Conservation (phyloP, 2,888 invertebrate genomes). For the Luperina nickerlii region DNA sequence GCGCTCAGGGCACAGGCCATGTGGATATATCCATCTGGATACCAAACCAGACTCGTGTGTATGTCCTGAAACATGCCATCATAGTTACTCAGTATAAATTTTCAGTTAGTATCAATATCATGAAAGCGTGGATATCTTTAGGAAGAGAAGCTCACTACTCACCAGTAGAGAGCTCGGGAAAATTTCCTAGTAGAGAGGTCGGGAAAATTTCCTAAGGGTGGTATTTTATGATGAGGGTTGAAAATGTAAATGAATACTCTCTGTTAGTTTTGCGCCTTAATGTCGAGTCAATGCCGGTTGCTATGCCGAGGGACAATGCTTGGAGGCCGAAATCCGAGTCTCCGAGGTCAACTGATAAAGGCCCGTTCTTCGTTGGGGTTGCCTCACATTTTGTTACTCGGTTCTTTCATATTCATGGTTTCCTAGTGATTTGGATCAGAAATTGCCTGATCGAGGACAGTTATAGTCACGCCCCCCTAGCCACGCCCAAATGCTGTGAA, state of each 20-base stretch:
- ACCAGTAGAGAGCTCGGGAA: background rate
- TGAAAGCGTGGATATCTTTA: background rate
- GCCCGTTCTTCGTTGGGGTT: background rate
- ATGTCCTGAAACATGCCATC: background rate
- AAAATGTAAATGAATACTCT: background rate
- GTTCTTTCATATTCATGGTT: constrained; percentile 10
- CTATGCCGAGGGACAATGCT: background rate
- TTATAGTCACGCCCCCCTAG: background rate
- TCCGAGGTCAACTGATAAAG: background rate
- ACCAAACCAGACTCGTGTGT: background rate
- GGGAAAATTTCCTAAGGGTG: background rate
- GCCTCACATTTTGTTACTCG: background rate
- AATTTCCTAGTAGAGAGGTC: background rate
- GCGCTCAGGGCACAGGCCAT: background rate
- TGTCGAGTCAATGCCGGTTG: background rate
- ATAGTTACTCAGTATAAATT: background rate
- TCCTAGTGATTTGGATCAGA: constrained; percentile 10
- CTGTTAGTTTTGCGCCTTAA: background rate
- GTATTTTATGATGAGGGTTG: background rate
- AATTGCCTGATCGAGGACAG: background rate
- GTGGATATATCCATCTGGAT: background rate
- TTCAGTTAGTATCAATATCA: background rate
- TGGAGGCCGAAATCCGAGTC: background rate
- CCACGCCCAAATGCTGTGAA: background rate
- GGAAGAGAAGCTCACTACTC: background rate